A percentile compares a stretch with the other conserved stretches of the same genome.
Conservation (phyloP, 1,140 invertebrate genomes). For the Globodera rostochiensis region DNA sequence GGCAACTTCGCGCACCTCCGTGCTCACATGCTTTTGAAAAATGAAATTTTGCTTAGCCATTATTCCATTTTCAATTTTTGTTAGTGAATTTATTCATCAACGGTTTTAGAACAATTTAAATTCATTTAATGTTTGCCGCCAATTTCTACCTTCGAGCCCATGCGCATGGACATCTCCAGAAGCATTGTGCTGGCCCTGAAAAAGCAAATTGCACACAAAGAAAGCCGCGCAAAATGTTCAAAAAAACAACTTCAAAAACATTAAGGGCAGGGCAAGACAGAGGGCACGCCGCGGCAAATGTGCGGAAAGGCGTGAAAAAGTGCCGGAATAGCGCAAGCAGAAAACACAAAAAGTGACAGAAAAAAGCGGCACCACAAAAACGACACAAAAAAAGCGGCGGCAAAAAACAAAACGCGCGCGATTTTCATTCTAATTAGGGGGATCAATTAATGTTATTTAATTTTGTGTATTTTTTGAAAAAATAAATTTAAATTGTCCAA, state of each 20-base stretch:
- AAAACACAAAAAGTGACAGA: neutral
- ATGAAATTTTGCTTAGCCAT: too few species aligned
- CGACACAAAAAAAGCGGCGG: too few species aligned
- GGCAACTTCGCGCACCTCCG: constrained; percentile 59
- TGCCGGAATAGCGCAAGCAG: neutral
- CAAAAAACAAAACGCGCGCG: too few species aligned
- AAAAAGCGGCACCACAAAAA: neutral
- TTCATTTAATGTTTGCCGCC: neutral
- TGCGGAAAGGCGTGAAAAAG: neutral
- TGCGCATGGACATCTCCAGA: constrained; percentile 65
- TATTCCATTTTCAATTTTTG: neutral
- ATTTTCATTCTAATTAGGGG: too few species aligned
- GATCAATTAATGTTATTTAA: too few species aligned
- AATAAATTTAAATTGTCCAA: too few species aligned
- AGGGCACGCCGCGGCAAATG: neutral
- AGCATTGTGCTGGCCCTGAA: constrained; percentile 64
- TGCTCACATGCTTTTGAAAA: constrained; percentile 36
- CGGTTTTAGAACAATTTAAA: too few species aligned
- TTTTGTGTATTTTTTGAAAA: too few species aligned
- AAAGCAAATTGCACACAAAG: neutral
- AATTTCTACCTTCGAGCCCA: constrained; percentile 55
- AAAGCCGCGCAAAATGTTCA: constrained; percentile 6
- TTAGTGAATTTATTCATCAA: too few species aligned
- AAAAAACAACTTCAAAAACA: constrained; percentile 5
- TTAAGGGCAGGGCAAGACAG: neutral